Percentiles rank a stretch among this genome's conserved stretches.
Conservation (phyloP, 2,113 vertebrate species). For the Myocastor coypus region DNA sequence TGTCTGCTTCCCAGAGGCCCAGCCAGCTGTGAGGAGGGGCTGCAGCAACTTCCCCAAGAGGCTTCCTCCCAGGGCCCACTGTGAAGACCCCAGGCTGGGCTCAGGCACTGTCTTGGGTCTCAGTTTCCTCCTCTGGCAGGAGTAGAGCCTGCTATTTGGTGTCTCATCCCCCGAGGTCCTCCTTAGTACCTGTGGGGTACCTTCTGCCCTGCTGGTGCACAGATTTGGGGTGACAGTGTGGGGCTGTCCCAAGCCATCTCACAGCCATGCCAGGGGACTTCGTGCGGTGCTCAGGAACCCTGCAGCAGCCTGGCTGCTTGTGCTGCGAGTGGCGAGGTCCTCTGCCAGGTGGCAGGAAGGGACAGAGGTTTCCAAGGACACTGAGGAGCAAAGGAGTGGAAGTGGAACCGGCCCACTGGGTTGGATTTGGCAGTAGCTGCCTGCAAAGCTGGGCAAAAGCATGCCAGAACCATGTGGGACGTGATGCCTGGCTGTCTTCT, state of each 20-base stretch:
- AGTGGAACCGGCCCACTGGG: too few relatives aligned
- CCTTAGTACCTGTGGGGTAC: fast-evolving
- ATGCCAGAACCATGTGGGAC: fast-evolving
- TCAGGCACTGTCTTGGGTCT: fast-evolving
- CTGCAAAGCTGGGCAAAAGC: background rate
- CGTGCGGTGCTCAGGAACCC: background rate
- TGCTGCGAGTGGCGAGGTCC: background rate
- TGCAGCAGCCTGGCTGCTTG: background rate
- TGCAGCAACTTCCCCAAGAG: background rate
- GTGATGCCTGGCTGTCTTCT: fast-evolving
- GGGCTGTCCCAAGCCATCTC: background rate
- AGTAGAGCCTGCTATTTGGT: background rate
- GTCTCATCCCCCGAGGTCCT: background rate
- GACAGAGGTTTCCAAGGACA: background rate
- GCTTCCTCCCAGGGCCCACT: background rate
- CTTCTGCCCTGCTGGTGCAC: background rate
- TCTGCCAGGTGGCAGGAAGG: background rate
- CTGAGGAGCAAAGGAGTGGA: too few relatives aligned
- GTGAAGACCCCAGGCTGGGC: fast-evolving
- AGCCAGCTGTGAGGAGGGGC: background rate
- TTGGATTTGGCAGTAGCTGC: background rate
- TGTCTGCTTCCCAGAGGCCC: background rate
- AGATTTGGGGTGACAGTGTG: background rate
- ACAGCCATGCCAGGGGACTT: fast-evolving
- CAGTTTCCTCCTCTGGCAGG: background rate